These are phyloP conservation scores for Sebastes itinus DNA, from an alignment of 2,797 vertebrate species.

Conservation along the genomic window DNA sequence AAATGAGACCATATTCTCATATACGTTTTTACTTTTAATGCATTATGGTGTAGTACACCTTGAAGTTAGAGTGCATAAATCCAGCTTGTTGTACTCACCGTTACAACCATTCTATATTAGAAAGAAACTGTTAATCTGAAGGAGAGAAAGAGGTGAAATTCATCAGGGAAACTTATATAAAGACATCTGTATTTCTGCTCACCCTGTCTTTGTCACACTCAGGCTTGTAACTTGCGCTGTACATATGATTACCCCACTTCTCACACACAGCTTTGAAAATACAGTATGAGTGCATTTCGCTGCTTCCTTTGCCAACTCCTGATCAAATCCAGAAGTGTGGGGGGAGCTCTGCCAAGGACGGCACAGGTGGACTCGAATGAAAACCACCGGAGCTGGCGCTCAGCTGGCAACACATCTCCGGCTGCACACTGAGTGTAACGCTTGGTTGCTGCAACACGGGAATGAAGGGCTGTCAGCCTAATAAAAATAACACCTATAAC, in stretches of 20 bases:
- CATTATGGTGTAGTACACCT: neutral
- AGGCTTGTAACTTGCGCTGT: neutral
- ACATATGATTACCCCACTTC: slow-evolving; percentile 20
- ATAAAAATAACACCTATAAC: slow-evolving; percentile 39
- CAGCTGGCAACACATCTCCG: slow-evolving; percentile 28
- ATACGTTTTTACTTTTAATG: neutral
- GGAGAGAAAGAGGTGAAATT: neutral
- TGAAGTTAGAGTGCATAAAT: neutral
- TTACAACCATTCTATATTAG: neutral
- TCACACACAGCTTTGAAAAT: slow-evolving; percentile 13
- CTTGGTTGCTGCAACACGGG: slow-evolving; percentile 13
- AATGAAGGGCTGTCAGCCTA: slow-evolving; percentile 44
- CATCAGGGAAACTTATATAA: neutral
- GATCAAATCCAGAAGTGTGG: slow-evolving; percentile 49
- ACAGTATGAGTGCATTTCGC: slow-evolving; percentile 16
- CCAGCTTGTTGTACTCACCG: neutral
- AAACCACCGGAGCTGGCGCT: slow-evolving; percentile 39
- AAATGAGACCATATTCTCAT: neutral
- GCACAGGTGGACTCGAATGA: slow-evolving; percentile 71
- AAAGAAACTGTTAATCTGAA: neutral
- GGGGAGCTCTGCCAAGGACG: slow-evolving; percentile 40
- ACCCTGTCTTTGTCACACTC: neutral
- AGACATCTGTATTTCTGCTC: neutral
- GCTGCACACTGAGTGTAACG: neutral
- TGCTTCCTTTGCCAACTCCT: slow-evolving; percentile 36